phyloP scores from a whole-genome alignment of 92 coral and sea anemone species.

The Parazoanthus atlanticus region DNA sequence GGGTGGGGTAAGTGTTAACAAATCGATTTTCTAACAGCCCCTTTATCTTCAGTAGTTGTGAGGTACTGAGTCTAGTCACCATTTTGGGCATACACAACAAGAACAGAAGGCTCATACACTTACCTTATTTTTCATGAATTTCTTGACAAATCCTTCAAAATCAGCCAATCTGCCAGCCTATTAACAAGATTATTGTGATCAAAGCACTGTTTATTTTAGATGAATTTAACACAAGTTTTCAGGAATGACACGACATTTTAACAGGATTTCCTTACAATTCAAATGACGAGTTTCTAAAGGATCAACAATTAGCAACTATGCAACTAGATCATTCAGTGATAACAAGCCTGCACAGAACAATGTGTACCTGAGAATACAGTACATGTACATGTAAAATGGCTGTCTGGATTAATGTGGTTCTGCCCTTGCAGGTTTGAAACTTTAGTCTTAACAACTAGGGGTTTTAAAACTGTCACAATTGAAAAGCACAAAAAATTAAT shows the following conservation, averaged over 20 bases:
- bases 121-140: slow-evolving; percentile 84
- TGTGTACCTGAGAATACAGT: no score
- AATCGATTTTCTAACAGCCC: no score
- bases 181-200: background rate
- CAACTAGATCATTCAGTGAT: background rate
- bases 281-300: background rate
- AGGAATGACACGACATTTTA: background rate
- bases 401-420: no score
- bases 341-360: no score
- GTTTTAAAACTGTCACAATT: no score
- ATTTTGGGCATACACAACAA: background rate
- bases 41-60: no score
- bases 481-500: no score
- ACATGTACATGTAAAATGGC: no score
- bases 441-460: no score
- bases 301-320: background rate
- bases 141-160: slow-evolving; percentile 79
- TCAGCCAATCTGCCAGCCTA: slow-evolving; percentile 89
- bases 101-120: background rate
- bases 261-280: background rate
- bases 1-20: no score
- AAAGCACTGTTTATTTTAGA: background rate
- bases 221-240: background rate
- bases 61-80: no score
- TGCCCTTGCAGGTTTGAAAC: no score